Base-by-base conservation (phyloP, 2,797 vertebrate genomes). In the Carapus acus region DNA sequence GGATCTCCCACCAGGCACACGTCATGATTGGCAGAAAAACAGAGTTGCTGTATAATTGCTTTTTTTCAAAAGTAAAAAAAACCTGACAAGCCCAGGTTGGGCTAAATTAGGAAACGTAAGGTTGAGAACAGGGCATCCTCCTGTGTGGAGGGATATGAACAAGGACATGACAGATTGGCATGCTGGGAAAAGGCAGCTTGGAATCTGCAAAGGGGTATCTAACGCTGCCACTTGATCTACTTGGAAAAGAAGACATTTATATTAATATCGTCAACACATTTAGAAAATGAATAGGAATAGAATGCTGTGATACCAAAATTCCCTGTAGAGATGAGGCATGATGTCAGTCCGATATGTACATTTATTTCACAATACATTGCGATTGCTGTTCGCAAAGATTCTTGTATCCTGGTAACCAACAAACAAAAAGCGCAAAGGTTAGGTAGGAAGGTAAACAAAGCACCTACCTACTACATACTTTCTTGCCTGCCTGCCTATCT, bases 91-190 rank as follows among this genome's bases (percentile, higher is more conserved):
- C 37, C 47, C 51, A 54, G 62, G 60, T 67, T 70, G 50, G 51
- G 71, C 71, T 81, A 79, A 75, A 80, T 73, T 3, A 8, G 73
- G 73, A 73, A 40, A 31, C 65, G 71, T 69, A 59, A 74, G 78
- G 73, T 74, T 59, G 69, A 58, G 81, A 76, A 74, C 69, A 71
- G 79, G 73, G 78, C 81, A 68, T 81, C 70, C 69, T 67, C n/a
- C 54, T 51, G 71, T 71, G 65, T 62, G 67, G 68, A 77, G 82
- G 81, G 82, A 82, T 80, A 73, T 77, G 77, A 82, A 77, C 65
- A 79, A 79, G 76, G 80, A 75, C 62, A 58, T 79, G 75, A 77
- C 83, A 87, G 85, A 83, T 87, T 85, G 85, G 78, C 83, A 74
- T 83, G 83, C 84, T 86, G 85, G 49, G 80, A 82, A 71, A 59